A percentile compares a stretch with the other conserved stretches of the same genome.
phyloP scores from a whole-genome alignment of 30 jellyfish, hydroid and myxozoan species.

The Clytia hemisphaerica region DNA sequence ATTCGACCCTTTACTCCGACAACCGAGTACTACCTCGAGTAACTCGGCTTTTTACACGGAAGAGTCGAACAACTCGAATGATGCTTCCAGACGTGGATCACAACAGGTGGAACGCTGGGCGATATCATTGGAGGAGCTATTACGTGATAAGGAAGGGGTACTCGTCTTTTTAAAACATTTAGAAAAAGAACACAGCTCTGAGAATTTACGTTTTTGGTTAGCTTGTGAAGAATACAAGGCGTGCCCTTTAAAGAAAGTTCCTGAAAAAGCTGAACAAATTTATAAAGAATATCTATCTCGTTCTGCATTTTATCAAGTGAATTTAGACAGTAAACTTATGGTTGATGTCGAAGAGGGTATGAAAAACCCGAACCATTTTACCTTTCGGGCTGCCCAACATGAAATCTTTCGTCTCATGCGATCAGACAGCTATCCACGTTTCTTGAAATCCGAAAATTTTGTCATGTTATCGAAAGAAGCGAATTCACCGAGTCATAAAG shows the following conservation, averaged over 20 bases:
- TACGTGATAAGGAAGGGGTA: conserved; percentile 72
- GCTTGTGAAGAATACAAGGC: conserved; percentile 78
- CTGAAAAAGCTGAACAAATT: conserved; percentile 50
- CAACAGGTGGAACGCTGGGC: conserved; percentile 77
- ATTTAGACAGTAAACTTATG: conserved; percentile 68
- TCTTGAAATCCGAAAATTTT: conserved; percentile 66
- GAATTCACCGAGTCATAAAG: conserved; percentile 12
- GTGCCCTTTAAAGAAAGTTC: conserved; percentile 49
- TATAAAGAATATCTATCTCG: conserved; percentile 63
- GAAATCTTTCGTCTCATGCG: conserved; percentile 67
- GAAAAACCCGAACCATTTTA: conserved; percentile 61
- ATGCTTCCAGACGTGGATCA: not conserved
- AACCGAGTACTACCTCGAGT: not conserved
- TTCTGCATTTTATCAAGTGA: conserved; percentile 67
- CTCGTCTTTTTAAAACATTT: conserved; percentile 54
- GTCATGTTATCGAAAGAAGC: conserved; percentile 12
- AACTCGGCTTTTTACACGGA: conserved; percentile 9
- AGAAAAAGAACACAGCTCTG: conserved; percentile 92
- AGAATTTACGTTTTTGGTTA: conserved; percentile 83
- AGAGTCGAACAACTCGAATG: not conserved
- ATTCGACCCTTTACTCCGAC: conserved; percentile 45
- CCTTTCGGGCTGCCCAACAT: conserved; percentile 79
- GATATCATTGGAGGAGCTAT: conserved; percentile 42
- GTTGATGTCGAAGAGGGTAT: conserved; percentile 59
- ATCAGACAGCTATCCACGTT: conserved; percentile 82